Conservation (phyloP, 2,888 invertebrate genomes). For the Rotaria socialis region DNA sequence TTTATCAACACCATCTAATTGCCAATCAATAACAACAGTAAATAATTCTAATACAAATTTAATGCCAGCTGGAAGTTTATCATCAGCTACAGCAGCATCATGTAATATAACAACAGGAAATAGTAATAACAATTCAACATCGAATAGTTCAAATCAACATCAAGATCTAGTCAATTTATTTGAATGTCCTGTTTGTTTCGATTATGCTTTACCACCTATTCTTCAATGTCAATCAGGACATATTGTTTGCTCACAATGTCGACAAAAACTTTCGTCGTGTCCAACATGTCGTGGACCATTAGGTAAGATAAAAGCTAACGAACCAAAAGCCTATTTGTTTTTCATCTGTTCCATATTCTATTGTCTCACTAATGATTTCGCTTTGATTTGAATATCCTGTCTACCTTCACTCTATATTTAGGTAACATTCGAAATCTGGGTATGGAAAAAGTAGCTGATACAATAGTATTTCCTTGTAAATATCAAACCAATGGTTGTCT, state of each 20-base stretch:
- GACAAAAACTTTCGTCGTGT: conserved; percentile 91
- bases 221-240: conserved; percentile 97
- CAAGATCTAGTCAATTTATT: conserved; percentile 59
- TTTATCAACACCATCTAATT: conserved; percentile 2
- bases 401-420: background rate
- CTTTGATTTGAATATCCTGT: too few species aligned
- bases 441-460: conserved; percentile 98
- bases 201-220: conserved; percentile 97
- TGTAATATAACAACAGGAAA: conserved; percentile 10
- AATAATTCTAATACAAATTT: background rate
- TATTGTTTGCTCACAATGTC: conserved; percentile 91
- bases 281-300: conserved; percentile 79
- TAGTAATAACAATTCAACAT: background rate
- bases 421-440: conserved; percentile 81
- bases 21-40: background rate
- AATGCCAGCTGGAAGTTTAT: conserved; percentile 7
- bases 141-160: conserved; percentile 1
- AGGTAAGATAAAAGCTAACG: conserved; percentile 45
- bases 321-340: too few species aligned
- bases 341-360: too few species aligned
- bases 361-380: too few species aligned
- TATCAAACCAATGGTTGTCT: conserved; percentile 91
- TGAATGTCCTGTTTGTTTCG: conserved; percentile 80
- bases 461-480: conserved; percentile 97
- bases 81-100: conserved; percentile 16